Base-by-base conservation (phyloP, 2,888 invertebrate genomes). In the Sarcophaga carnaria region DNA sequence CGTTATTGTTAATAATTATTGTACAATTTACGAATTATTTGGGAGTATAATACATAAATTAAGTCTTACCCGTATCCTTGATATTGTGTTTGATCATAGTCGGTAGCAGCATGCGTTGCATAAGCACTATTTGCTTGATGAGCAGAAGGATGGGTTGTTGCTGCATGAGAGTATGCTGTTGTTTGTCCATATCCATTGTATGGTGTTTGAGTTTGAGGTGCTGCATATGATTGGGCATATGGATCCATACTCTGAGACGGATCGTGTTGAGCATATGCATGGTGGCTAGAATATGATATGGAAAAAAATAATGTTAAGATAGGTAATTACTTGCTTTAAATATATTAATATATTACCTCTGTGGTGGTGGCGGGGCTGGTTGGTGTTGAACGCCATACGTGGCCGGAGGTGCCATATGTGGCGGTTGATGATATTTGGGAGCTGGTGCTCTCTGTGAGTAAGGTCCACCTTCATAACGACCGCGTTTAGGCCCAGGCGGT, bases 31-130 rank as follows among this genome's bases (percentile, higher is more conserved):
- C 8, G 8, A 37, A 37, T 37, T 10, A 37, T 37, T 8, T 2
- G 8, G n/a, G 5, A 59, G 6, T 22, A 8, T 64, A 49, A 64
- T 49, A 27, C 25, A 17, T 45, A n/a, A 64, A 10, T 54, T 59
- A 12, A 37, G 66, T 89, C 89, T 75, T 88, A 93, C 93, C 91
- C 92, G 88, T 93, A 93, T 86, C 91, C 91, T 87, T 93, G 93
- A 88, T 93, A 93, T 88, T 93, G 93, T 88, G 92, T 93, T 85
- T 93, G 93, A 90, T 93, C 93, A 87, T 93, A 93, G 85, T 93
- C 93, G 37, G 90, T 89, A 76, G 90, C 85, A 80, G 85, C 71
- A 72, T 83, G 80, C 66, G 91, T 90, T 25, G 92, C 90, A 89
- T 93, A 93, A 60, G 91, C 92, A 85, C 89, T 91, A 83, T 90